Base-by-base conservation (phyloP, 2,797 vertebrate species). In the Chelon labrosus region DNA sequence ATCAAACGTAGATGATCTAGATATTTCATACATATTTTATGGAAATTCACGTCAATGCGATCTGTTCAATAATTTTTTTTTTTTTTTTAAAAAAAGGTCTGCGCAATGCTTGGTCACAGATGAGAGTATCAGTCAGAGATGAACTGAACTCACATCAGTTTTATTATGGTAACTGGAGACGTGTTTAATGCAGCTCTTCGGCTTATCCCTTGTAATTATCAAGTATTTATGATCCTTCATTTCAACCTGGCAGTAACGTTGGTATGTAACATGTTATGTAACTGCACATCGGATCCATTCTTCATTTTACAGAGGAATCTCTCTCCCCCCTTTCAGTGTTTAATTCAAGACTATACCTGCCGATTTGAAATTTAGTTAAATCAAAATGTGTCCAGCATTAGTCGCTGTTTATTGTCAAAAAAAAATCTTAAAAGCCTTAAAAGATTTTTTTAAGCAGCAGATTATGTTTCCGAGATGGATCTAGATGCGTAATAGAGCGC, bases 401-500 rank as follows among this genome's bases (percentile, higher is more conserved):
- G 8, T 37, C 10, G 10, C 0, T 13, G 20, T 62, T 51, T 14
- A 44, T 14, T 14, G 5, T 44, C 13, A 13, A 41, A 41, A 13
- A 39, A 27, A 27, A 27, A 19, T 19, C 1, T 6, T 11, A 12
- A 35, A 27, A 19, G 0, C 4, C 1, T 12, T 19, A 16, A 37
- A 69, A 7, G 8, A 47, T 10, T 38, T 41, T 41, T 19, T 53
- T 10, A 39, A n/a, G 44, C 27, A 10, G 9, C 14, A 12, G 0
- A 16, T 14, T 25, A 39, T 27, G 14, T 17, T 16, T 14, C 22
- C 8, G 5, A n/a, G 20, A 31, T 38, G 27, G 5, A n/a, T 64
- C 20, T 11, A 22, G 27, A 0, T 72, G 82, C 80, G 73, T 80
- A 59, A 76, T 12, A 59, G 60, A 49, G 87, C 63, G 54, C 25